A percentile compares a stretch with the other conserved stretches of the same genome.
Conservation (phyloP, 2,888 invertebrate species). For the Trichogramma evanescens region DNA sequence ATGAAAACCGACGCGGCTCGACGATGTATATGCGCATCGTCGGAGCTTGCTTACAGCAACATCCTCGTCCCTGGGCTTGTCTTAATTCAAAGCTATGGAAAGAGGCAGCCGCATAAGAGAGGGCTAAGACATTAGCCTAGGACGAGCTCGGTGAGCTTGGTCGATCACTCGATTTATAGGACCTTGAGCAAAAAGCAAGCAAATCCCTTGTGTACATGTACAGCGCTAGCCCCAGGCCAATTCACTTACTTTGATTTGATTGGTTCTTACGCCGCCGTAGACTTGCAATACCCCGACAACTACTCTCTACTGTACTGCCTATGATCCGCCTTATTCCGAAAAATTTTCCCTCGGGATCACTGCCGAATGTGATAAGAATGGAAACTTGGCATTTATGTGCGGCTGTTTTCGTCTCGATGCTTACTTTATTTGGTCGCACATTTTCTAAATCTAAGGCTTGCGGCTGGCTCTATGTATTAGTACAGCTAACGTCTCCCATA, state of each 20-base stretch:
- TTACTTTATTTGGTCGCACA: too few species aligned
- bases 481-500: conserved; percentile 18
- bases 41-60: conserved; percentile 15
- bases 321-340: background rate
- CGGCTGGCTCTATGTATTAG: too few species aligned
- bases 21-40: conserved; percentile 3
- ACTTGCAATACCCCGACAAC: too few species aligned
- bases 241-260: conserved; percentile 49
- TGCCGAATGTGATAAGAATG: conserved; percentile 4
- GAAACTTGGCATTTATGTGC: background rate
- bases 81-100: conserved; percentile 13
- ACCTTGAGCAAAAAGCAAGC: background rate
- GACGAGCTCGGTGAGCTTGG: conserved; percentile 30
- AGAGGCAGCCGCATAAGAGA: background rate
- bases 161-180: conserved; percentile 26
- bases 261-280: conserved; percentile 27
- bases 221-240: conserved; percentile 28
- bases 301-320: too few species aligned
- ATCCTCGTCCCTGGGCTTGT: conserved; percentile 7
- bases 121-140: conserved; percentile 24
- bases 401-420: too few species aligned
- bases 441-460: too few species aligned
- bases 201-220: conserved; percentile 12
- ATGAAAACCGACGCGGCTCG: conserved; percentile 16
- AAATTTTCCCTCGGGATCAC: conserved; percentile 13